Evolutionary conservation across 1,140 invertebrate genomes (phyloP), one percentile per base, ranked within the genome.

Genomic region (Anastatus disparis): DNA sequence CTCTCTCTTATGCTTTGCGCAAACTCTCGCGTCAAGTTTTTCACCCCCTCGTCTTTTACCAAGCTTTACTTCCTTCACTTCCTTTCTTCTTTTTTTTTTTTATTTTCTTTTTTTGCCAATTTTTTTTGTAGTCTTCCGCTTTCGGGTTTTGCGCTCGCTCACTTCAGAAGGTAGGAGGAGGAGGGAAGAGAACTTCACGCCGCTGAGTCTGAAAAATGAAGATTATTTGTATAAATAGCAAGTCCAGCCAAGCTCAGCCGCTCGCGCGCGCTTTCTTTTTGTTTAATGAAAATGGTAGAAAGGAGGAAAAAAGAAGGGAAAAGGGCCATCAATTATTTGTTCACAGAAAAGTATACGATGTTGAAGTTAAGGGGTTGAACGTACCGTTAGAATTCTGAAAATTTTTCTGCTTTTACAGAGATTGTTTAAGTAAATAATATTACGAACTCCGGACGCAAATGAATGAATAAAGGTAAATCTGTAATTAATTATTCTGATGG

Each of bases 71-170:
- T 53, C 50, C 31, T 71, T 58, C 38, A 71, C 48, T 72, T 71
- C 53, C 55, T 72, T 52, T 22, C 6, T 22, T 56, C 59, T 62
- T 74, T 64, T 72, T 69, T 64, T 73, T 61, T 40, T 56, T 65
- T 58, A 17, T n/a, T 70, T 56, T 63, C 22, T 63, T 74, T 72
- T 74, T 67, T 71, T 70, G 59, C 75, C 73, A 67, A 56, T 69
- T 66, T n/a, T 35, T 35, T 35, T 35, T 35, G 31, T 74, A 70
- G 66, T 68, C 72, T 73, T 50, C 67, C 71, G 64, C 70, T 67
- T 69, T 73, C n/a, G n/a, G 73, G 71, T 68, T 75, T 70, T 62
- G 61, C 71, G 61, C n/a, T n/a, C n/a, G n/a, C n/a, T n/a, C n/a
- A n/a, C 75, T 76, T 76, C 55, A 17, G 20, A n/a, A n/a, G n/a